These are phyloP conservation scores for Cryptus armator DNA, from an alignment of 2,888 invertebrate genomes.

Conservation along the genomic window DNA sequence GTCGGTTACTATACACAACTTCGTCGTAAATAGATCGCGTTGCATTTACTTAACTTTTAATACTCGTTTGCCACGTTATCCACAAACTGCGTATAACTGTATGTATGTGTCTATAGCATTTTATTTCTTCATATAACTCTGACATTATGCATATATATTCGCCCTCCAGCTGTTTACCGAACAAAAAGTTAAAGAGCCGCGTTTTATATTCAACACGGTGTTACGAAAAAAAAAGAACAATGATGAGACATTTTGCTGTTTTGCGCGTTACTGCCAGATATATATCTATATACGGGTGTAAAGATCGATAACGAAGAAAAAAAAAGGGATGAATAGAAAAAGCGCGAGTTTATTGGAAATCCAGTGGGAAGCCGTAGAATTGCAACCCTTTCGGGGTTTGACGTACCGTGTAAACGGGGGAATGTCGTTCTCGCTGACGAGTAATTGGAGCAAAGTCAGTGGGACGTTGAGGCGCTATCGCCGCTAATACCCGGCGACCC, in stretches of 20 bases:
- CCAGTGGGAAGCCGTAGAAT: slow-evolving; percentile 36
- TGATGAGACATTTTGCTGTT: background rate
- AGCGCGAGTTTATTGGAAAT: slow-evolving; percentile 20
- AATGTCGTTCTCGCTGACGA: slow-evolving; percentile 21
- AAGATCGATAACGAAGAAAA: slow-evolving; percentile 12
- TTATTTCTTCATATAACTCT: background rate
- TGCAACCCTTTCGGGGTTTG: slow-evolving; percentile 30
- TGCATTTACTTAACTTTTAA: background rate
- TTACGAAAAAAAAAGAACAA: background rate
- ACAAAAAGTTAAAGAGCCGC: background rate
- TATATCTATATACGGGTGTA: background rate
- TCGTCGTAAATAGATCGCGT: background rate
- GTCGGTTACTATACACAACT: background rate
- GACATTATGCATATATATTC: background rate
- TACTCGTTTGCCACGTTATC: background rate
- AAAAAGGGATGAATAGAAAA: slow-evolving; percentile 1
- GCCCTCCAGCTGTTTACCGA: background rate
- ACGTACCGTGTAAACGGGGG: slow-evolving; percentile 42
- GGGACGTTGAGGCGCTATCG: slow-evolving; percentile 2
- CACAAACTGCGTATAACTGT: background rate
- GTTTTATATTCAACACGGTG: background rate
- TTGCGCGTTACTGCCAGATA: background rate
- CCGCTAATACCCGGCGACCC: background rate
- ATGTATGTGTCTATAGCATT: background rate
- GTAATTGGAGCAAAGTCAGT: slow-evolving; percentile 42